phyloP scores from a whole-genome alignment of 2,113 vertebrate species.

The Phyllostomus hastatus region DNA sequence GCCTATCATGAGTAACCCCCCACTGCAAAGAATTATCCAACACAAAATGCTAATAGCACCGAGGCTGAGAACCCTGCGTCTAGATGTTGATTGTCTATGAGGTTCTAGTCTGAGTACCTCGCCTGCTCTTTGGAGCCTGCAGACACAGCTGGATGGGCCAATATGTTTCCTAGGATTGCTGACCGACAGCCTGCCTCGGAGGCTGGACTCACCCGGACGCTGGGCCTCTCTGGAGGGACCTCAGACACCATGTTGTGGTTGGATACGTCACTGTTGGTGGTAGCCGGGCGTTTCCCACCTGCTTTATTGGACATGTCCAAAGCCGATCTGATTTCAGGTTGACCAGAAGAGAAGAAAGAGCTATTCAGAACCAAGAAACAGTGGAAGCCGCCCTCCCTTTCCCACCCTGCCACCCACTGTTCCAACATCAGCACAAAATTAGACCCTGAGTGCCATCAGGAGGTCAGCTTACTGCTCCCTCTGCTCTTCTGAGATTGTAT shows the following conservation, averaged over 20 bases:
- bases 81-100: neutral
- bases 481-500: neutral
- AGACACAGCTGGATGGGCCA: neutral
- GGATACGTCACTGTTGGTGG: slow-evolving; percentile 78
- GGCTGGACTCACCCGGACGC: slow-evolving; percentile 82
- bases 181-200: accelerated
- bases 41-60: neutral
- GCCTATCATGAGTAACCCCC: neutral
- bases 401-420: neutral
- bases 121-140: neutral
- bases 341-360: neutral
- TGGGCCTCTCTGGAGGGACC: slow-evolving; percentile 82
- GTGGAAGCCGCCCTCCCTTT: too few species aligned
- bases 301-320: slow-evolving; percentile 91
- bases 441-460: neutral
- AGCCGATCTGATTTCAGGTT: slow-evolving; percentile 73
- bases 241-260: slow-evolving; percentile 89
- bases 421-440: neutral
- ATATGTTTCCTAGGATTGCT: neutral
- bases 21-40: neutral
- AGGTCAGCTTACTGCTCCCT: neutral
- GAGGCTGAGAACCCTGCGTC: neutral
- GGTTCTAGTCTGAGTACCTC: neutral
- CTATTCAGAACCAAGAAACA: neutral
- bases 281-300: slow-evolving; percentile 77